Conservation (phyloP, 2,797 vertebrate genomes). For the Catharus ustulatus region DNA sequence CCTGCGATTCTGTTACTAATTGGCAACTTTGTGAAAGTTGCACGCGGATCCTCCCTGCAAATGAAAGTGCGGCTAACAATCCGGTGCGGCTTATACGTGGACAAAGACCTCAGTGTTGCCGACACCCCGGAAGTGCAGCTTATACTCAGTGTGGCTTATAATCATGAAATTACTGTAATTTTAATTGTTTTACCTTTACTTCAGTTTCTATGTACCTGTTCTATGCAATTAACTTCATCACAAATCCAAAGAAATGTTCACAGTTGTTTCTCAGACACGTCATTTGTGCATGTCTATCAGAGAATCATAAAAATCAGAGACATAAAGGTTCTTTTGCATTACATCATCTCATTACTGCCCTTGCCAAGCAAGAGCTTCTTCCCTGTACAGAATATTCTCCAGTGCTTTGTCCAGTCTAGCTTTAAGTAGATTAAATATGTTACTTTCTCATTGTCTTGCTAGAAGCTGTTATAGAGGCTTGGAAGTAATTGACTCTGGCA, state of each 20-base stretch:
- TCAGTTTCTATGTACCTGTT: neutral
- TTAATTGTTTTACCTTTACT: neutral
- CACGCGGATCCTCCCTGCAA: no score
- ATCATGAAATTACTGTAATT: neutral
- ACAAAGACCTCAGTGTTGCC: no score
- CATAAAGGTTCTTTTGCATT: neutral
- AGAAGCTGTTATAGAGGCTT: conserved; percentile 52
- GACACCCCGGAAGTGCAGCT: no score
- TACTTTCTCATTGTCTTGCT: conserved; percentile 56
- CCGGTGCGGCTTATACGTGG: no score
- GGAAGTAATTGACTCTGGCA: conserved; percentile 61
- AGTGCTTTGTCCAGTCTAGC: conserved; percentile 36
- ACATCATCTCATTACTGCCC: neutral
- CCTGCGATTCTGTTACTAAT: no score
- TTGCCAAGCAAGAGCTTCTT: neutral
- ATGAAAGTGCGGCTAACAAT: no score
- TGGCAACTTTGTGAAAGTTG: no score
- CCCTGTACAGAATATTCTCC: conserved; percentile 12
- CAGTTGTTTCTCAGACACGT: neutral
- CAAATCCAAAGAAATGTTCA: neutral
- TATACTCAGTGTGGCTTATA: no score
- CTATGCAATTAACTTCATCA: neutral
- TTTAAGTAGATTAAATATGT: conserved; percentile 70
- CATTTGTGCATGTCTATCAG: neutral
- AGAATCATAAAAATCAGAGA: conserved; percentile 1